Evolutionary conservation across 1,140 invertebrate species (phyloP).

Genomic region (Pemphigus obesinymphae): DNA sequence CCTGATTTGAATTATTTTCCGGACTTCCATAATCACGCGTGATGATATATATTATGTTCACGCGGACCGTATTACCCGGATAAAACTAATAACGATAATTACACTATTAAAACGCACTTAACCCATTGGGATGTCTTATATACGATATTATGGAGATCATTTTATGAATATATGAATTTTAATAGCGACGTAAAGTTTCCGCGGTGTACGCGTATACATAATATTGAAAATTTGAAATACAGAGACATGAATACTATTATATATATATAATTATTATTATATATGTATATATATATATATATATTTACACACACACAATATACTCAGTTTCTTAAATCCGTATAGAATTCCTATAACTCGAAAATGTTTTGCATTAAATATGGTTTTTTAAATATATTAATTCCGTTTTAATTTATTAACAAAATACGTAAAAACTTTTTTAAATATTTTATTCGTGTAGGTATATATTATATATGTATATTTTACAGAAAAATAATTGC

Average conservation of each 20-base stretch:
- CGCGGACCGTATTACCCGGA: background rate
- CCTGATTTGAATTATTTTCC: background rate
- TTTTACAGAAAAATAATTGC: background rate
- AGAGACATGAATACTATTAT: background rate
- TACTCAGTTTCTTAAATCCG: too few species aligned
- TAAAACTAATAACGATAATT: background rate
- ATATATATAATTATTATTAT: background rate
- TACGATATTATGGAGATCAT: background rate
- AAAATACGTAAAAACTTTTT: background rate
- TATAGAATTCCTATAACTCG: background rate
- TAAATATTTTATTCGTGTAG: background rate
- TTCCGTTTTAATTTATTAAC: background rate
- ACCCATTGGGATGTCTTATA: background rate
- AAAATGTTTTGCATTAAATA: background rate
- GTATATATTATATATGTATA: too few species aligned
- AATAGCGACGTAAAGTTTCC: background rate
- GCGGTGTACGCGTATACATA: background rate
- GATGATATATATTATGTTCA: too few species aligned
- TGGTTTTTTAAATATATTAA: background rate
- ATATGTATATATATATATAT: background rate
- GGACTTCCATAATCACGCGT: too few species aligned
- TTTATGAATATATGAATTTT: background rate
- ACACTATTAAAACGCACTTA: background rate
- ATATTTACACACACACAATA: too few species aligned
- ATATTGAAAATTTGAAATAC: background rate